Conservation (phyloP, 2,113 vertebrate genomes). For the Ceyx margarethae region DNA sequence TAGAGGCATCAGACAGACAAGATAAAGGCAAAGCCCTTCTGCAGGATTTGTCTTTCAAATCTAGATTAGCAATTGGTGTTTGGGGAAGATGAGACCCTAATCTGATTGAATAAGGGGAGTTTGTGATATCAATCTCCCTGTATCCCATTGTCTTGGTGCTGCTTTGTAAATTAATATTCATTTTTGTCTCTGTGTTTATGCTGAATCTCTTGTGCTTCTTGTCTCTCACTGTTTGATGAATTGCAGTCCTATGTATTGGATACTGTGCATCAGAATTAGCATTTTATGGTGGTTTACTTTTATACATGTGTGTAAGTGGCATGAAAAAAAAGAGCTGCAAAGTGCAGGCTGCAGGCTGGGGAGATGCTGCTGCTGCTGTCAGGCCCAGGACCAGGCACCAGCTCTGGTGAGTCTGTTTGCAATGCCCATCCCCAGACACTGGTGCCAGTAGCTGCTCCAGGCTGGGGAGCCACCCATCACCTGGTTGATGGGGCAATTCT, state of each 20-base stretch:
- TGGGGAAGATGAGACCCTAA: slow-evolving; percentile 43
- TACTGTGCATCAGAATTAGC: not conserved
- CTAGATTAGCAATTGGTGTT: slow-evolving; percentile 41
- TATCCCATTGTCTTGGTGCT: slow-evolving; percentile 50
- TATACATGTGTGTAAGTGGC: not conserved
- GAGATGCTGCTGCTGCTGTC: not conserved
- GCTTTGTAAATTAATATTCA: slow-evolving; percentile 62
- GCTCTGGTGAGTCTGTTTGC: accelerated
- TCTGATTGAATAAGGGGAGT: slow-evolving; percentile 42
- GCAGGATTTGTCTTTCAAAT: slow-evolving; percentile 51
- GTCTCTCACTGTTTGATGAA: not conserved
- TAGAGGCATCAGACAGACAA: slow-evolving; percentile 5
- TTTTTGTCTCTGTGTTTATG: not conserved
- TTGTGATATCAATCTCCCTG: slow-evolving; percentile 38
- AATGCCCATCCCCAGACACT: accelerated
- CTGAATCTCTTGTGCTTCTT: not conserved
- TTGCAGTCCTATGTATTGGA: not conserved
- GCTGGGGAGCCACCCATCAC: not conserved
- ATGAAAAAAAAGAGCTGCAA: not conserved
- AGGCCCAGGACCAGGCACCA: not conserved
- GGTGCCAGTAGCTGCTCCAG: not conserved
- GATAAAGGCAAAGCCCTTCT: slow-evolving; percentile 48
- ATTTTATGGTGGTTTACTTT: not conserved
- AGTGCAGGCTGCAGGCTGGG: not conserved
- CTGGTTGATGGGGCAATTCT: not conserved